These are phyloP conservation scores for Ametastegia equiseti DNA, from an alignment of 2,888 invertebrate genomes.

Conservation along the genomic window DNA sequence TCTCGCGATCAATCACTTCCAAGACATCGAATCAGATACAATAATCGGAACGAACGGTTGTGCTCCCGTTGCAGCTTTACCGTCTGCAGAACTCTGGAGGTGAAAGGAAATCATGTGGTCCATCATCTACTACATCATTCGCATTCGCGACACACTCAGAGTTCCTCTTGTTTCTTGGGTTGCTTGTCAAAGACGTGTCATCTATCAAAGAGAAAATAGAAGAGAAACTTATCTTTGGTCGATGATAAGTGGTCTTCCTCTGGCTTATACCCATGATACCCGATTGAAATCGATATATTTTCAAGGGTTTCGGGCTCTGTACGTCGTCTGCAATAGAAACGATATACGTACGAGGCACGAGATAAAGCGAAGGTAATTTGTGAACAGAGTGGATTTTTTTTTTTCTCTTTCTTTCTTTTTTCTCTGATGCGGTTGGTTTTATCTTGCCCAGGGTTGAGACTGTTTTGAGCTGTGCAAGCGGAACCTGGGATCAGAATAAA, in stretches of 20 bases:
- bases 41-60: not conserved
- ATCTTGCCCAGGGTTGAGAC: constrained; percentile 15
- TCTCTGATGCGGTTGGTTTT: constrained; percentile 3
- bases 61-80: not conserved
- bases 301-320: too few species aligned
- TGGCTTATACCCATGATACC: not conserved
- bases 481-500: constrained; percentile 7
- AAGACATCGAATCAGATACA: constrained; percentile 35
- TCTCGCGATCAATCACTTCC: constrained; percentile 37
- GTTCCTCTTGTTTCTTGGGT: not conserved
- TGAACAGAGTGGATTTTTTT: constrained; percentile 36
- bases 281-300: constrained; percentile 33
- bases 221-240: constrained; percentile 9
- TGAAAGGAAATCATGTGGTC: not conserved
- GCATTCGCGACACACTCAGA: not conserved
- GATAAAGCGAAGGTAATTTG: constrained; percentile 38
- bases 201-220: not conserved
- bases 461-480: constrained; percentile 10
- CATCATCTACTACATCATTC: not conserved
- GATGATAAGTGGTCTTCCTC: constrained; percentile 36
- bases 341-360: not conserved
- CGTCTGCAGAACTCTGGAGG: not conserved
- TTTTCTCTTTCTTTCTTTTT: too few species aligned
- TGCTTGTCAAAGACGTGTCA: not conserved
- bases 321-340: not conserved